Evolutionary conservation across 2,888 invertebrate species (phyloP).

Genomic region (Tuberolachnus salignus): DNA sequence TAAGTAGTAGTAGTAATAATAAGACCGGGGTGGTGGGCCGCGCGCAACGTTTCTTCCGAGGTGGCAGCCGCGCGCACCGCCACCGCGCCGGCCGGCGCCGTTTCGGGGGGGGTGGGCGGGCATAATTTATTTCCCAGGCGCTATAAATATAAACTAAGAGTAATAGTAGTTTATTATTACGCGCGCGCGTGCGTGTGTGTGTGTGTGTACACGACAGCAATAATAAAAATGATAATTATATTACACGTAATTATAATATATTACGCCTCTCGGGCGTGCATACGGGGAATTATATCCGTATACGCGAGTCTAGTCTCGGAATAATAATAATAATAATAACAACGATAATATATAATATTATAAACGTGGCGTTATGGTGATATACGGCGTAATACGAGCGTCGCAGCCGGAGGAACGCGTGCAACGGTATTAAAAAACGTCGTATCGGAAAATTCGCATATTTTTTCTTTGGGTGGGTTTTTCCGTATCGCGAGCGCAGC

Average conservation of each 20-base stretch:
- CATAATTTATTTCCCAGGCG: slow-evolving; percentile 44
- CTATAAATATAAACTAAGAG: slow-evolving; percentile 42
- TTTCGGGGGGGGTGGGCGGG: no score
- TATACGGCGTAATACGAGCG: not conserved
- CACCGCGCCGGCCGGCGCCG: slow-evolving; percentile 1
- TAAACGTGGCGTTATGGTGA: not conserved
- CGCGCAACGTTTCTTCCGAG: slow-evolving; percentile 27
- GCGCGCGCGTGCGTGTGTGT: no score
- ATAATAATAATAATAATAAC: not conserved
- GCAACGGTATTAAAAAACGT: no score
- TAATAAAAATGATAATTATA: slow-evolving; percentile 36
- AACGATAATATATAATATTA: not conserved
- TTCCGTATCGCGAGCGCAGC: no score
- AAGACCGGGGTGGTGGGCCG: slow-evolving; percentile 7
- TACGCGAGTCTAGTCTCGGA: no score
- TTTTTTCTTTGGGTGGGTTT: no score
- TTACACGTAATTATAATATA: slow-evolving; percentile 30
- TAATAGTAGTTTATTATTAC: no score
- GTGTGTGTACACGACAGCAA: not conserved
- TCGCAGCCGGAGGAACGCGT: not conserved
- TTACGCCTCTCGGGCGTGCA: not conserved
- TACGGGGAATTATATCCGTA: no score
- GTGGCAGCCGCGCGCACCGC: slow-evolving; percentile 4
- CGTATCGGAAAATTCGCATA: no score
- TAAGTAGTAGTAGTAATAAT: slow-evolving; percentile 26